phyloP scores from a whole-genome alignment of 2,888 invertebrate species.

The Plutella xylostella region DNA sequence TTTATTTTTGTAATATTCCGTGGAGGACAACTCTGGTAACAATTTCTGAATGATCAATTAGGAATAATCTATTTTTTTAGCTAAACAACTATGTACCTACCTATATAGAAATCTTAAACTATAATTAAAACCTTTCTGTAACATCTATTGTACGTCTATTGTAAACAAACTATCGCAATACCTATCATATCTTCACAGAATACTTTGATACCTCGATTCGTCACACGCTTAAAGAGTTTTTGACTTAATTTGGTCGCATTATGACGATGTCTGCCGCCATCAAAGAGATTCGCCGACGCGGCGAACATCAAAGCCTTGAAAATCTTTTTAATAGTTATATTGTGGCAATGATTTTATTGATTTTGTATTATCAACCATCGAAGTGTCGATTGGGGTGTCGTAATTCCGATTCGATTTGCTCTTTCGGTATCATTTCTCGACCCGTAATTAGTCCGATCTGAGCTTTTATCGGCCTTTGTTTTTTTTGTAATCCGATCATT shows the following conservation, averaged over 20 bases:
- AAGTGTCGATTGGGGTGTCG: constrained; percentile 28
- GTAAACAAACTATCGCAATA: too few species aligned
- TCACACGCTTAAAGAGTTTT: constrained; percentile 58
- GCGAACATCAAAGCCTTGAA: constrained; percentile 1
- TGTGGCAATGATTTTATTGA: constrained; percentile 61
- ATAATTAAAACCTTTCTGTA: too few species aligned
- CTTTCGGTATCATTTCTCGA: constrained; percentile 39
- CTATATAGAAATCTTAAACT: too few species aligned
- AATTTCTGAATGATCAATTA: too few species aligned
- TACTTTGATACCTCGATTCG: constrained; percentile 66
- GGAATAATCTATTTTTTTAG: too few species aligned
- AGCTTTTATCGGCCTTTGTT: not conserved
- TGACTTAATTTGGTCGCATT: constrained; percentile 58
- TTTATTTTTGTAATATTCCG: too few species aligned
- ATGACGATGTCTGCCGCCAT: constrained; percentile 31
- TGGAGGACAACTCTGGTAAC: too few species aligned
- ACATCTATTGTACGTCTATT: too few species aligned
- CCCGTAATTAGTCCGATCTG: constrained; percentile 2
- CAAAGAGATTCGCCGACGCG: constrained; percentile 5
- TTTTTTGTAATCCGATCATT: not conserved
- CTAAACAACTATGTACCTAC: too few species aligned
- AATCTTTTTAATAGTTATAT: constrained; percentile 13
- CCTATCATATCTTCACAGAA: constrained; percentile 38
- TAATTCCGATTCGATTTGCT: constrained; percentile 48
- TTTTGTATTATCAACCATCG: constrained; percentile 45